A percentile compares a stretch with the other conserved stretches of the same genome.
These are phyloP conservation scores for Myocastor coypus DNA, from an alignment of 2,113 vertebrate genomes.

Conservation along the genomic window DNA sequence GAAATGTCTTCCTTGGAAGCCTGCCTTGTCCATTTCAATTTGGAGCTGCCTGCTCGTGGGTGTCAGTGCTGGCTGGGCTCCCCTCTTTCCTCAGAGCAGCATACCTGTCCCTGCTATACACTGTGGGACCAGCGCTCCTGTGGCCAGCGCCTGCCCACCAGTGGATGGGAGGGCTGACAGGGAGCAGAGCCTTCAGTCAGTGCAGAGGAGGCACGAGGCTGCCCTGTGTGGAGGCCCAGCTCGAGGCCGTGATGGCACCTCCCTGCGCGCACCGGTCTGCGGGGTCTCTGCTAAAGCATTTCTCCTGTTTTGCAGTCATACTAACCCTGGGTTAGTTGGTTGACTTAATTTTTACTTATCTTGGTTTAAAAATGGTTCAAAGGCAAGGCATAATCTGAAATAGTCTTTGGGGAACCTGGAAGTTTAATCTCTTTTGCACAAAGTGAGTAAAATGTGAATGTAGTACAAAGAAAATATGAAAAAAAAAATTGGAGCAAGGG, in stretches of 20 bases:
- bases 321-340: neutral
- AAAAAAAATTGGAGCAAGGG: neutral
- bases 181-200: neutral
- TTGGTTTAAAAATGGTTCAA: neutral
- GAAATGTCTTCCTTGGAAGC: neutral
- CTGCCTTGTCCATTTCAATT: neutral
- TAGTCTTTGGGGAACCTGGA: neutral
- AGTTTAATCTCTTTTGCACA: neutral
- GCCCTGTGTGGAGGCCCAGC: rapidly evolving
- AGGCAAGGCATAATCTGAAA: neutral
- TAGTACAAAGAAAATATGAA: neutral
- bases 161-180: neutral
- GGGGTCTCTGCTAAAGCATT: neutral
- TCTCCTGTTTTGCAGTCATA: neutral
- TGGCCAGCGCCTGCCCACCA: neutral
- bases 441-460: neutral
- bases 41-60: neutral
- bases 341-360: neutral
- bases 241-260: neutral
- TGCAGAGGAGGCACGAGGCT: neutral
- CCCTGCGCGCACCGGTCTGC: neutral
- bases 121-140: neutral
- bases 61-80: neutral
- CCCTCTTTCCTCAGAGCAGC: neutral
- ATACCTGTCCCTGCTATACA: neutral